Evolutionary conservation across 2,797 vertebrate genomes (phyloP).

Genomic region (Gallinago stenura): DNA sequence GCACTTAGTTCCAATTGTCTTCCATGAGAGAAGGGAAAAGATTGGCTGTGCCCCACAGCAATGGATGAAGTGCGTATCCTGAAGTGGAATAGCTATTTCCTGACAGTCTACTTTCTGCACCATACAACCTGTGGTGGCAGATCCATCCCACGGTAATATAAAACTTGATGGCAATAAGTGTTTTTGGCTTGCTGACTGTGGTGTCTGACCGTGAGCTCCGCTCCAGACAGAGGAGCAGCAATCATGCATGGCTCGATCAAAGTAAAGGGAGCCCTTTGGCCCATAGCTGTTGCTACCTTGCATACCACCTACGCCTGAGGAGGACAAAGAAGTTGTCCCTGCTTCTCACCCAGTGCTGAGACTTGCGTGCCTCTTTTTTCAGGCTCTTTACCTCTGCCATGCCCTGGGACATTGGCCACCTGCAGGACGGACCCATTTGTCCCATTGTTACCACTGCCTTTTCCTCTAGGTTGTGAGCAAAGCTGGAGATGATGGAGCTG

Average conservation of each 20-base stretch:
- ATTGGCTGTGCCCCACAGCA: neutral
- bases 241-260: fast-evolving
- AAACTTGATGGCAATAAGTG: neutral
- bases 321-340: neutral
- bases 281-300: neutral
- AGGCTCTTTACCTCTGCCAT: neutral
- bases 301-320: neutral
- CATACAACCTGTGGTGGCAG: neutral
- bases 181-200: neutral
- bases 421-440: neutral
- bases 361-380: neutral
- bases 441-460: neutral
- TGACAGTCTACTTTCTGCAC: neutral
- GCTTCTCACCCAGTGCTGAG: neutral
- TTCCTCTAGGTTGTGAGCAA: neutral
- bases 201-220: neutral
- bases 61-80: neutral
- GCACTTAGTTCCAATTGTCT: neutral
- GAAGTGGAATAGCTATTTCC: neutral
- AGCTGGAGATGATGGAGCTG: neutral
- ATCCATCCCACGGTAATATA: neutral
- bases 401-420: fast-evolving
- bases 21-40: neutral
- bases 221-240: fast-evolving
- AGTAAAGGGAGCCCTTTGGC: neutral